Base-by-base conservation (phyloP, 2,888 invertebrate genomes). In the Clitarchus hookeri region DNA sequence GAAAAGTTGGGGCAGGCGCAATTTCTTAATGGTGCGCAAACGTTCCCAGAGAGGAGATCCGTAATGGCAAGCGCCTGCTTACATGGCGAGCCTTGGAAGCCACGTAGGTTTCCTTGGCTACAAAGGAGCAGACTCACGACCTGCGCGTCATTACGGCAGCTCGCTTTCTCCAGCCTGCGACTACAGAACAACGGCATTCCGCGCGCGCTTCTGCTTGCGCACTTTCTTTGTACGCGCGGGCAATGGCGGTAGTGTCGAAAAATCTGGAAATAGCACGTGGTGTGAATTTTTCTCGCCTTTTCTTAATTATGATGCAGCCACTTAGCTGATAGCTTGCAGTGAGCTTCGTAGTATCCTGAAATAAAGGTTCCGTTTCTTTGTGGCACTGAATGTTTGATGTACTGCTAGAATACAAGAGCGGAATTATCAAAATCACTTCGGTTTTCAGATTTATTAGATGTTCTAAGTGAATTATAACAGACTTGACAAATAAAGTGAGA, bases 21-120 rank as follows among this genome's bases (percentile, higher is more conserved):
- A 65, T 65, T n/a, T 65, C 65, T 19, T 65, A 65, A 65, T 65
- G 65, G 65, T n/a, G 65, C 65, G 65, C 65, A 65, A 65, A n/a
- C 16, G 65, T 65, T n/a, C 65, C n/a, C n/a, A n/a, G 65, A n/a
- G 65, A 65, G 65, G 8, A 65, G 23, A 65, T 11, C 12, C 19
- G 16, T 16, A 48, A 48, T 48, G 48, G 48, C 48, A 48, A 16
- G 48, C n/a, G 48, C 48, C 48, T 48, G 6, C 48, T 48, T 48
- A 48, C 48, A 48, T 48, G 48, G 16, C 65, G 65, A 16, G 65
- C n/a, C 65, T 65, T 65, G 65, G 2, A 65, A n/a, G 13, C 65
- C 3, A n/a, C 65, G 65, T 48, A 48, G 48, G 48, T 48, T 48
- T 48, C 36, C 48, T 48, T 48, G 48, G 48, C 48, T 11, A 65